A percentile compares a stretch with the other conserved stretches of the same genome.
Evolutionary conservation across 2,888 invertebrate genomes (phyloP).

Genomic region (Heliconius charithonia): DNA sequence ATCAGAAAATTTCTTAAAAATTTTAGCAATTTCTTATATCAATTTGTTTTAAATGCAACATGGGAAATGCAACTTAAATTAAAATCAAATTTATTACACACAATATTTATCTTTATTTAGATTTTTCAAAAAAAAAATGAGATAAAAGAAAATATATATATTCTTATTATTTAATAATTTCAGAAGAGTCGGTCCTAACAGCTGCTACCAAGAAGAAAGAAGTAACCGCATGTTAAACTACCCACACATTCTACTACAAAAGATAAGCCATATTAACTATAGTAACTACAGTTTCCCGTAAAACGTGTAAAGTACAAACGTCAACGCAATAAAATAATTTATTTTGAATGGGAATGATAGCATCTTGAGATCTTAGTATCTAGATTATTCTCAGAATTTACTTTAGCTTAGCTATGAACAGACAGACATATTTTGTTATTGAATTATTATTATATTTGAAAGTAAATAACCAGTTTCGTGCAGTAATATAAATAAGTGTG

Average conservation of each 20-base stretch:
- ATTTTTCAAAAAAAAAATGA: no score
- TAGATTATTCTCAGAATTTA: background rate
- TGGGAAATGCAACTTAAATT: no score
- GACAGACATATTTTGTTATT: background rate
- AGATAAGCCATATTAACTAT: constrained; percentile 32
- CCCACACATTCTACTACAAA: background rate
- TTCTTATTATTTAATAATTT: constrained; percentile 27
- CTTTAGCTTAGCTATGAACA: background rate
- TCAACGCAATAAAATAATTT: background rate
- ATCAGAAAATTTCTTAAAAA: no score
- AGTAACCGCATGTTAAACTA: constrained; percentile 63
- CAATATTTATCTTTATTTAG: no score
- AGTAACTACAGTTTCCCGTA: background rate
- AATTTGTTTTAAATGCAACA: no score
- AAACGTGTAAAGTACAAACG: constrained; percentile 8
- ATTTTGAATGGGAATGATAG: background rate
- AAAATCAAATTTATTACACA: no score
- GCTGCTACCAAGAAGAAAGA: constrained; percentile 64
- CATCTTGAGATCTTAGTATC: background rate
- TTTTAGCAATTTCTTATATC: no score
- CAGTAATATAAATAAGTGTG: no score
- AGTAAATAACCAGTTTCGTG: no score
- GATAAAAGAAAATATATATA: no score
- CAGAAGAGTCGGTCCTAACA: constrained; percentile 58
- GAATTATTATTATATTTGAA: background rate